These are phyloP conservation scores for Thamnophis sirtalis DNA, from an alignment of 2,113 vertebrate genomes.

Conservation along the genomic window DNA sequence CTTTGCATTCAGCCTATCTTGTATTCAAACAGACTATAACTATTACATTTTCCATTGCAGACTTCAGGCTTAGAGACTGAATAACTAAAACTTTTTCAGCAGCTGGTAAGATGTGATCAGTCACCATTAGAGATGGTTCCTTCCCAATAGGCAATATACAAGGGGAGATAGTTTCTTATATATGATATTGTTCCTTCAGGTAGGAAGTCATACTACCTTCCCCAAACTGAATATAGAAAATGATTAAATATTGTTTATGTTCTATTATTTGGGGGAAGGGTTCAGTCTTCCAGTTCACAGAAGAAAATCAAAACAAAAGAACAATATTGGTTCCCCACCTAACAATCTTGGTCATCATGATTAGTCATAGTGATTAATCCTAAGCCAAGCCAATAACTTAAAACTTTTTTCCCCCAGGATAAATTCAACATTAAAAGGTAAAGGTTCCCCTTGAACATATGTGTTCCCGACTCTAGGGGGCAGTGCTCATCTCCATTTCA, in stretches of 20 bases:
- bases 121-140: not conserved
- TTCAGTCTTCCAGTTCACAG: not conserved
- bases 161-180: not conserved
- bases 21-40: not conserved
- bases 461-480: too few relatives aligned
- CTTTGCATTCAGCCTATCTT: not conserved
- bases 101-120: not conserved
- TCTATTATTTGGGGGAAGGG: not conserved
- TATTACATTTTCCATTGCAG: not conserved
- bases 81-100: not conserved
- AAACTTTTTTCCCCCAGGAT: not conserved
- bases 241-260: not conserved
- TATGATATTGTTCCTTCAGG: not conserved
- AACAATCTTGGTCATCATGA: not conserved
- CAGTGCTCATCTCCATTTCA: too few relatives aligned
- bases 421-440: not conserved
- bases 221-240: not conserved
- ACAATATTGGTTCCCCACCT: not conserved
- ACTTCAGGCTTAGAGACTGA: not conserved
- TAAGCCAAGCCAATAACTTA: not conserved
- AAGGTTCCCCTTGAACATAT: too few relatives aligned
- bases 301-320: not conserved
- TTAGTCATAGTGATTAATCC: not conserved
- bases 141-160: not conserved
- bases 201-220: not conserved